phyloP scores from a whole-genome alignment of 2,113 vertebrate genomes.

The Dasyornis broadbenti region DNA sequence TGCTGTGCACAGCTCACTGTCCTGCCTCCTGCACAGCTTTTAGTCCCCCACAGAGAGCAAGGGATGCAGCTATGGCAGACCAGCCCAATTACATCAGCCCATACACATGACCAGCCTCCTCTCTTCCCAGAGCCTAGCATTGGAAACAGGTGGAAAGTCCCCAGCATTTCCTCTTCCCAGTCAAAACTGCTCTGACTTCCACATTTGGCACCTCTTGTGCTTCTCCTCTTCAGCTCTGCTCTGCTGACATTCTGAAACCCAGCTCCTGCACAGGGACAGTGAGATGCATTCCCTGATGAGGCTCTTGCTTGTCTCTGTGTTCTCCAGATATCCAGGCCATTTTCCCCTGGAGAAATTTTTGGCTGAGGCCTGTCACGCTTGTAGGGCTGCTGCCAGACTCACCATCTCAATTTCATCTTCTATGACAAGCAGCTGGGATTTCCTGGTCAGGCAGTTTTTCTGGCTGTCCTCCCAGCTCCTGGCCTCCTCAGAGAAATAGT shows the following conservation, averaged over 20 bases:
- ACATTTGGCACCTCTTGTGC: background rate
- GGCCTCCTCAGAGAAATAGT: slow-evolving; percentile 22
- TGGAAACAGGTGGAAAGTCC: background rate
- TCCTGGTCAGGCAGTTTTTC: slow-evolving; percentile 24
- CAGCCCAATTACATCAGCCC: background rate
- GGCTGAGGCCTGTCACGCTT: background rate
- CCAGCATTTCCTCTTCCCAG: background rate
- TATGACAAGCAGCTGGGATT: slow-evolving; percentile 25
- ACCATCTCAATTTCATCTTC: slow-evolving; percentile 51
- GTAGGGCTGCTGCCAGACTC: background rate
- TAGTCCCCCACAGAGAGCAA: background rate
- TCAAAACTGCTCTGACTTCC: background rate
- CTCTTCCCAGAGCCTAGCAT: background rate
- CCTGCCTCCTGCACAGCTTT: background rate
- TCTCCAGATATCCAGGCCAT: background rate
- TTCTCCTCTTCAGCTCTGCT: background rate
- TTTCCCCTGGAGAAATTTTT: background rate
- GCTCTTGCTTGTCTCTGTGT: background rate
- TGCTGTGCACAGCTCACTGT: background rate
- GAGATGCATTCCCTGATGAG: background rate
- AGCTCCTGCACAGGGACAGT: background rate
- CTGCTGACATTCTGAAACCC: background rate
- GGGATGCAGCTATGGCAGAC: background rate
- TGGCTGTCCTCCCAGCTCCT: slow-evolving; percentile 39
- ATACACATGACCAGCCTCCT: accelerated